A percentile compares a stretch with the other conserved stretches of the same genome.
These are phyloP conservation scores for Drosophila subpulchrella DNA, from an alignment of 1,140 invertebrate genomes.

Conservation along the genomic window DNA sequence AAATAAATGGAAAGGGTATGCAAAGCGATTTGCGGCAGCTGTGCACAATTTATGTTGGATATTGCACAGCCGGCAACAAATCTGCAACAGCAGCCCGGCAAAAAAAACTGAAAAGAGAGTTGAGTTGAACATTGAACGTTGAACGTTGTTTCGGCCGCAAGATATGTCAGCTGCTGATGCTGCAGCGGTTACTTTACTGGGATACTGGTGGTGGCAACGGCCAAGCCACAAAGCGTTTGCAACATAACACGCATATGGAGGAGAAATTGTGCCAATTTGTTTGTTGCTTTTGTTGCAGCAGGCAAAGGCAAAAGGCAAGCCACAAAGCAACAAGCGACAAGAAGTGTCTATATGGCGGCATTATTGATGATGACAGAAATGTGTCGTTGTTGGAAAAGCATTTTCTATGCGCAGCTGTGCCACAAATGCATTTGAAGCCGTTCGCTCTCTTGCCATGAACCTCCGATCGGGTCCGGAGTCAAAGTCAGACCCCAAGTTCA, in stretches of 20 bases:
- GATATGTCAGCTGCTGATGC: constrained; percentile 67
- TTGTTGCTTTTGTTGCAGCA: constrained; percentile 54
- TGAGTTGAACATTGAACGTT: constrained; percentile 32
- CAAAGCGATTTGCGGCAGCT: constrained; percentile 48
- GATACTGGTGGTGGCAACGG: constrained; percentile 23
- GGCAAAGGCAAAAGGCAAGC: constrained; percentile 62
- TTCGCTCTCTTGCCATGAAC: constrained; percentile 39
- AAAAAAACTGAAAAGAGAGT: constrained; percentile 40
- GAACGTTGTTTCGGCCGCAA: constrained; percentile 55
- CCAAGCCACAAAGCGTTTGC: constrained; percentile 62
- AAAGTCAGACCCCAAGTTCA: constrained; percentile 43
- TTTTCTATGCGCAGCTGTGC: constrained; percentile 67
- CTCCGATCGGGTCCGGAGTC: constrained; percentile 8
- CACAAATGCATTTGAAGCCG: constrained; percentile 18
- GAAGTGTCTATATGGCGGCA: constrained; percentile 70
- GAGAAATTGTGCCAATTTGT: constrained; percentile 82
- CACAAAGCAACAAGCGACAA: constrained; percentile 45
- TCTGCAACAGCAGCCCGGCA: constrained; percentile 54
- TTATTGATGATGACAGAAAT: constrained; percentile 82
- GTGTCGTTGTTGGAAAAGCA: constrained; percentile 66
- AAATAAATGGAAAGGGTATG: constrained; percentile 29
- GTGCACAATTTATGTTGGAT: constrained; percentile 76
- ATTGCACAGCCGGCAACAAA: constrained; percentile 61
- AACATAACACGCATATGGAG: constrained; percentile 70
- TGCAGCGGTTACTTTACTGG: constrained; percentile 28